Evolutionary conservation across 2,797 vertebrate species (phyloP), one percentile per base, ranked within the genome.

Genomic region (Chelon labrosus): DNA sequence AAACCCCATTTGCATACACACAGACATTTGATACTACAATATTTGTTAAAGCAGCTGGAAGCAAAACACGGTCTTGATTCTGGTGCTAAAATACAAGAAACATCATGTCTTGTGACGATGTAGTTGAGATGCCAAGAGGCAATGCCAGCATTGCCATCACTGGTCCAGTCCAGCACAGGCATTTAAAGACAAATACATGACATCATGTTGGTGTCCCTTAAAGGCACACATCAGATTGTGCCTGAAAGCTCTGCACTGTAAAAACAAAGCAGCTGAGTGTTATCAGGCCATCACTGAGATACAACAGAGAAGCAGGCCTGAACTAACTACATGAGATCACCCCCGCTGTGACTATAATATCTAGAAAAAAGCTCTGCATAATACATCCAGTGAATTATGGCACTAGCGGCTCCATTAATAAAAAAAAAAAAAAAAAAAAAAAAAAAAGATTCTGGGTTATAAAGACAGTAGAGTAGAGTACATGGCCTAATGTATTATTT

Each of bases 341-440:
- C 47, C n/a, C 61, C 60, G 42, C 70, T 61, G 57, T 20, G 47
- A 22, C 46, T 41, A 16, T 62, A 70, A 63, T 55, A 70, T 75
- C 71, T 57, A n/a, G 50, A 31, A 81, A 65, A 87, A 84, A 85
- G 51, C 77, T 63, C 16, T 17, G 27, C 14, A 38, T 75, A 77
- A 63, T 73, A 70, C 59, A 75, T 42, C 83, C 35, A 59, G n/a
- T 57, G n/a, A 19, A 63, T 79, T 66, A 63, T 39, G 50, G 65
- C 50, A 35, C 31, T 17, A 27, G 46, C 4, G 9, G 46, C 56
- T 52, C 16, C 44, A 65, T 42, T 73, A 70, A 64, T 46, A 59
- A 76, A 54, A 65, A 5, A 31, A n/a, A n/a, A n/a, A n/a, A n/a
- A n/a, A n/a, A 70, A 63, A 46, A 54, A 76, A 54, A 63, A 5